Base-by-base conservation (phyloP, 2,888 invertebrate species). In the Podotricha telesiphe region DNA sequence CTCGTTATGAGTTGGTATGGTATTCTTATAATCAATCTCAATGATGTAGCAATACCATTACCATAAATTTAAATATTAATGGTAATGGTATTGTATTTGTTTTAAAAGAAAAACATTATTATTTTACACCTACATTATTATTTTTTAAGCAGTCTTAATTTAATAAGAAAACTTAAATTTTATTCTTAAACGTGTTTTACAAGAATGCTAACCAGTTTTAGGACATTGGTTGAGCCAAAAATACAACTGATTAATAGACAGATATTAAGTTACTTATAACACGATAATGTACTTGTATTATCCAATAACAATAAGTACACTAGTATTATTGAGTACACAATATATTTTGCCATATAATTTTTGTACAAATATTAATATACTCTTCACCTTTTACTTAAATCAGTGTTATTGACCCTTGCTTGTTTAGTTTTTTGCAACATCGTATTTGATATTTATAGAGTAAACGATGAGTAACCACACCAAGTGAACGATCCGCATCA, bases 391-490 rank as follows among this genome's bases (percentile, higher is more conserved):
- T 37, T 5, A 17, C 40, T 55, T 37, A 50, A 65, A 63, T 66
- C 42, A 59, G 61, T 70, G 73, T 68, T 68, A 70, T 66, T 73
- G 75, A 75, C 73, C 72, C 71, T 70, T 65, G 67, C 64, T 73
- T 67, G 48, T 59, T 72, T 70, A 73, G 69, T 76, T 77, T 77
- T 77, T 76, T 77, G 75, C 73, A 73, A 70, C 67, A 64, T 72
- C 73, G 72, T 74, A 72, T 74, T 72, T 70, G 68, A 75, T 77
- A 77, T 76, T 76, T 77, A 75, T 77, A 76, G 75, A 73, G 73
- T 74, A 73, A 71, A 72, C 72, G 75, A 72, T 74, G 74, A 74
- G 74, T 72, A 75, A 73, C 69, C 72, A 56, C 55, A 69, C 68
- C 70, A 74, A 75, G 77, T 76, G 76, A 76, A 76, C 76, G 75